phyloP scores from a whole-genome alignment of 53 echinoderm and acorn worm genomes.

The Actinopyga echinites region DNA sequence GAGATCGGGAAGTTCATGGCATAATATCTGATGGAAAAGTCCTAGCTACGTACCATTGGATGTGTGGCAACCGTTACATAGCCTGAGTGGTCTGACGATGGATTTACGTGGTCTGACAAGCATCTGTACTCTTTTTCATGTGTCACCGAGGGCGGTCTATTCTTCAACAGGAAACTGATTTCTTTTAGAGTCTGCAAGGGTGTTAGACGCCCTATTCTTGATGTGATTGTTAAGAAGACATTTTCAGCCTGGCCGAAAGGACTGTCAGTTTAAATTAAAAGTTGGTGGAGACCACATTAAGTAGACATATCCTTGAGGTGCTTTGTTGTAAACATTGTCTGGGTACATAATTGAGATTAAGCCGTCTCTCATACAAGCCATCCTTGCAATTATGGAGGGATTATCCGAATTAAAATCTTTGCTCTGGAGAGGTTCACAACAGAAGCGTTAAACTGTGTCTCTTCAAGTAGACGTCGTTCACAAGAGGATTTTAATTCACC shows the following conservation, averaged over 20 bases:
- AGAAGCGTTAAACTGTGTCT: background rate
- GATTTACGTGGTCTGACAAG: too few species aligned
- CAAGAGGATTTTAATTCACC: too few species aligned
- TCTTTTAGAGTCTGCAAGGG: background rate
- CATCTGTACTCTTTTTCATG: too few species aligned
- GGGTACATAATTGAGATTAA: conserved; percentile 9
- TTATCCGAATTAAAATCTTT: conserved; percentile 3
- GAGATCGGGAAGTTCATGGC: too few species aligned
- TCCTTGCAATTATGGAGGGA: background rate
- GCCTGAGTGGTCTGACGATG: too few species aligned
- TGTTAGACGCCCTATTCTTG: conserved; percentile 23
- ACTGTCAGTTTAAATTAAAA: conserved; percentile 24
- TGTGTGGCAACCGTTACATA: too few species aligned
- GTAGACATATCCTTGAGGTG: conserved; percentile 12
- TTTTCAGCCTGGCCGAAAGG: too few species aligned
- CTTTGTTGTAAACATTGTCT: conserved; percentile 8
- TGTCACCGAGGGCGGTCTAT: background rate
- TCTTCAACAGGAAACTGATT: background rate
- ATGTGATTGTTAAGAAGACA: too few species aligned
- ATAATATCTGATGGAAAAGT: too few species aligned
- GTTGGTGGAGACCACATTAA: background rate
- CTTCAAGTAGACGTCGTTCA: too few species aligned
- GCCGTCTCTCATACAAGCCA: background rate
- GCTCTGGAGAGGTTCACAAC: background rate
- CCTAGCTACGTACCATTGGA: too few species aligned